Evolutionary conservation across 2,113 vertebrate species (phyloP).

Genomic region (Hippolais icterina): DNA sequence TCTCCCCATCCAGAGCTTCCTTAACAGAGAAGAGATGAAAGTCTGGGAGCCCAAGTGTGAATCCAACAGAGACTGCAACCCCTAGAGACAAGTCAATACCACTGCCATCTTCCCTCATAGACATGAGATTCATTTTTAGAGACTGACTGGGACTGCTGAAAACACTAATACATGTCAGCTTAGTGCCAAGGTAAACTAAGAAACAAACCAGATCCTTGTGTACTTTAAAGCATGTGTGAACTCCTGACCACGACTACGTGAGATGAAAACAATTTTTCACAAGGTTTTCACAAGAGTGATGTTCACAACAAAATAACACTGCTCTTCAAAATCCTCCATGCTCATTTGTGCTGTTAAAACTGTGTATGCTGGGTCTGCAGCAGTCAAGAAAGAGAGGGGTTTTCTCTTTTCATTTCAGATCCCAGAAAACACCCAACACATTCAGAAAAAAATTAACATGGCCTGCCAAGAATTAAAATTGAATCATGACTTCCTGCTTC

Average conservation of each 20-base stretch:
- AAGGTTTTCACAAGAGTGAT: not conserved
- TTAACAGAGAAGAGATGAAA: not conserved
- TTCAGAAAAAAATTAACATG: not conserved
- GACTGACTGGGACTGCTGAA: not conserved
- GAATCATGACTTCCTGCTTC: not conserved
- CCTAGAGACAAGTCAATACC: not conserved
- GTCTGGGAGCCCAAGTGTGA: not conserved
- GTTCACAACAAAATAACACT: not conserved
- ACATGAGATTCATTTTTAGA: not conserved
- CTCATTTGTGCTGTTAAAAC: not conserved
- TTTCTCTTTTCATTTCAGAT: not conserved
- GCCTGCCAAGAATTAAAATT: slow-evolving; percentile 17
- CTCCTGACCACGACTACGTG: not conserved
- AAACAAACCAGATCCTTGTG: not conserved
- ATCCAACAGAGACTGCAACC: not conserved
- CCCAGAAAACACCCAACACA: not conserved
- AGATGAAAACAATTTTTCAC: not conserved
- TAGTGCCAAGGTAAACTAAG: not conserved
- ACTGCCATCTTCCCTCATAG: not conserved
- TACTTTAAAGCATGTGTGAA: not conserved
- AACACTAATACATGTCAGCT: not conserved
- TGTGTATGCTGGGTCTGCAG: not conserved
- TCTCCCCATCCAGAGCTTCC: not conserved
- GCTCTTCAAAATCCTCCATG: not conserved
- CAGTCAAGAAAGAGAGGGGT: not conserved